phyloP scores from a whole-genome alignment of 2,888 invertebrate genomes.

The Lithophane semibrunnea region DNA sequence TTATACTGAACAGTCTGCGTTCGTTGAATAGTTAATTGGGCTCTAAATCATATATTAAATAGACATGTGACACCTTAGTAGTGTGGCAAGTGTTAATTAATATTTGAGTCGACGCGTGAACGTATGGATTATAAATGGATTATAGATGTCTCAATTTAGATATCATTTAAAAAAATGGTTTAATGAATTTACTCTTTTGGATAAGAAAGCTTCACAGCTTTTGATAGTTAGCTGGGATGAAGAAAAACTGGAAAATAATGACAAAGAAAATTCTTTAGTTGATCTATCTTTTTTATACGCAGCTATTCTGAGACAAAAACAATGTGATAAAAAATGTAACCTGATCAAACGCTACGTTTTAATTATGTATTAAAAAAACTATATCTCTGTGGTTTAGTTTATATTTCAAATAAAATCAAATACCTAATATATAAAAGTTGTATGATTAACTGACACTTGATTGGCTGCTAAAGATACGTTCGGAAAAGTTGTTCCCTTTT shows the following conservation, averaged over 20 bases:
- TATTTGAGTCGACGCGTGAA: slow-evolving; percentile 27
- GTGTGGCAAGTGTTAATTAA: slow-evolving; percentile 40
- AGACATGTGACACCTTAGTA: slow-evolving; percentile 45
- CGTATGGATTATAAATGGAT: slow-evolving; percentile 30
- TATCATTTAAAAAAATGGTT: background rate
- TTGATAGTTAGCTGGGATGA: background rate
- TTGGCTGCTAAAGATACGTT: slow-evolving; percentile 10
- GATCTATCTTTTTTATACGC: background rate
- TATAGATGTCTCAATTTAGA: slow-evolving; percentile 14
- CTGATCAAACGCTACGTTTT: background rate
- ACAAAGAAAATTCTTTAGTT: background rate
- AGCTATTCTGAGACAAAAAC: background rate
- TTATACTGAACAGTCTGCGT: slow-evolving; percentile 24
- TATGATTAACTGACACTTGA: background rate
- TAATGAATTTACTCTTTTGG: background rate
- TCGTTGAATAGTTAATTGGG: slow-evolving; percentile 55
- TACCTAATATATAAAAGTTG: background rate
- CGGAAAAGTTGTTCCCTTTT: slow-evolving; percentile 45
- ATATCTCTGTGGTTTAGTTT: background rate
- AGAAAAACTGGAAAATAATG: background rate
- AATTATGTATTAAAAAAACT: background rate
- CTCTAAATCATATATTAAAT: slow-evolving; percentile 60
- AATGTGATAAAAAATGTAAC: slow-evolving; percentile 8
- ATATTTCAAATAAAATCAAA: slow-evolving; percentile 1
- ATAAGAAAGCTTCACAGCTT: background rate